A percentile compares a stretch with the other conserved stretches of the same genome.
Conservation (phyloP, 2,888 invertebrate genomes). For the Hypomecis punctinalis region DNA sequence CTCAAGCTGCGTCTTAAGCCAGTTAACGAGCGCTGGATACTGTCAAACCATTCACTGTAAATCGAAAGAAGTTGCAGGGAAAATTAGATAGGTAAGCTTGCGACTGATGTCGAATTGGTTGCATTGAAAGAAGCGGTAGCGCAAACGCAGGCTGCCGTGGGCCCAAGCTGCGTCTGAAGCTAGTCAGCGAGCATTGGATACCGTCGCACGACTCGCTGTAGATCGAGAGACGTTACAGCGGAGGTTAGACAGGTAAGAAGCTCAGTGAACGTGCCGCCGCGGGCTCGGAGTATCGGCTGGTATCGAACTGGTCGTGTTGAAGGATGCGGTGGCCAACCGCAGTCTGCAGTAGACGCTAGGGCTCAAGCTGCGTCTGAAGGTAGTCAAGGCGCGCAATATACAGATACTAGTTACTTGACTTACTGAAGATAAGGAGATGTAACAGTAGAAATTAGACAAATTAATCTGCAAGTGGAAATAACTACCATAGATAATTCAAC, state of each 20-base stretch:
- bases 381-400: too few relatives aligned
- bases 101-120: slow-evolving; percentile 23
- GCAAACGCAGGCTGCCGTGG: slow-evolving; percentile 44
- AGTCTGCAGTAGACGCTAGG: too few relatives aligned
- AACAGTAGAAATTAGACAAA: too few relatives aligned
- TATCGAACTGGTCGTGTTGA: too few relatives aligned
- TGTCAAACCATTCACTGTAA: slow-evolving; percentile 75
- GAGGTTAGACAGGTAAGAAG: too few relatives aligned
- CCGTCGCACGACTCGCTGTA: slow-evolving; percentile 75
- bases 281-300: slow-evolving; percentile 38
- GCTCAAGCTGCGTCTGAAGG: too few relatives aligned
- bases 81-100: too few relatives aligned
- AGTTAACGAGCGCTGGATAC: slow-evolving; percentile 59
- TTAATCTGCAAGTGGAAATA: too few relatives aligned
- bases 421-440: too few relatives aligned
- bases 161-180: slow-evolving; percentile 52
- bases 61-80: slow-evolving; percentile 72
- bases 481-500: too few relatives aligned
- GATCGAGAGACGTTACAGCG: slow-evolving; percentile 73
- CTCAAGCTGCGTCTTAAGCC: slow-evolving; percentile 51
- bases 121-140: slow-evolving; percentile 46
- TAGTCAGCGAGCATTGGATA: slow-evolving; percentile 59
- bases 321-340: too few relatives aligned
- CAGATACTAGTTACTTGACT: too few relatives aligned
- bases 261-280: slow-evolving; percentile 50